Percentiles rank a stretch among this genome's conserved stretches.
These are phyloP conservation scores for Graphium colonna DNA, from an alignment of 2,888 invertebrate genomes.

Conservation along the genomic window DNA sequence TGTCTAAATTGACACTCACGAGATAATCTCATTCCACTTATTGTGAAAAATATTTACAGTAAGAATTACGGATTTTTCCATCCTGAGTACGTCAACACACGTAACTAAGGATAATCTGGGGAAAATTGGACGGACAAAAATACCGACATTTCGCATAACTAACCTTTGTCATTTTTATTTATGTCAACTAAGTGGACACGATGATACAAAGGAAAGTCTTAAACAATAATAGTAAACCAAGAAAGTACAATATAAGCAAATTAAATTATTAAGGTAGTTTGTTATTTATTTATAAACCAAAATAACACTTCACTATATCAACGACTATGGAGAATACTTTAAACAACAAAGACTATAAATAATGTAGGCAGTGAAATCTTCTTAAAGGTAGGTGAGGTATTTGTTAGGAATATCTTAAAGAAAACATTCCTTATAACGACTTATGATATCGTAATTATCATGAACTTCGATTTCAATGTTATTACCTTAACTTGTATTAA, in stretches of 20 bases:
- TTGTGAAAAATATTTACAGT: background rate
- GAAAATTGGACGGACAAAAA: slow-evolving; percentile 13
- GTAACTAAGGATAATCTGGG: slow-evolving; percentile 16
- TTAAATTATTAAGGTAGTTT: background rate
- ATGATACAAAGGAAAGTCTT: slow-evolving; percentile 1
- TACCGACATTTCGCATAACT: background rate
- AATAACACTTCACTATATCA: too few relatives aligned
- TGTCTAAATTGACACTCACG: too few relatives aligned
- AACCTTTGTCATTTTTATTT: slow-evolving; percentile 20
- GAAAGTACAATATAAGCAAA: background rate
- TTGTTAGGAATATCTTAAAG: too few relatives aligned
- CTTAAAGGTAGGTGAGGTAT: too few relatives aligned
- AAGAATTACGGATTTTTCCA: background rate
- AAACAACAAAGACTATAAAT: too few relatives aligned
- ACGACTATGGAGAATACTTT: too few relatives aligned
- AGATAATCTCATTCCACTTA: too few relatives aligned
- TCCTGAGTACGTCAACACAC: slow-evolving; percentile 1
- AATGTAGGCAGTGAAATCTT: too few relatives aligned
- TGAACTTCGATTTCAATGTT: too few relatives aligned
- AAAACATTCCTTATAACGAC: too few relatives aligned
- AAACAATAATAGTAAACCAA: background rate
- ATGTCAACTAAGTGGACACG: background rate
- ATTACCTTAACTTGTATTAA: too few relatives aligned
- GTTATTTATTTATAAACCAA: background rate
- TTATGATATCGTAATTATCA: too few relatives aligned